Evolutionary conservation across 1,140 invertebrate species (phyloP).

Genomic region (Drosophila kepulauana): DNA sequence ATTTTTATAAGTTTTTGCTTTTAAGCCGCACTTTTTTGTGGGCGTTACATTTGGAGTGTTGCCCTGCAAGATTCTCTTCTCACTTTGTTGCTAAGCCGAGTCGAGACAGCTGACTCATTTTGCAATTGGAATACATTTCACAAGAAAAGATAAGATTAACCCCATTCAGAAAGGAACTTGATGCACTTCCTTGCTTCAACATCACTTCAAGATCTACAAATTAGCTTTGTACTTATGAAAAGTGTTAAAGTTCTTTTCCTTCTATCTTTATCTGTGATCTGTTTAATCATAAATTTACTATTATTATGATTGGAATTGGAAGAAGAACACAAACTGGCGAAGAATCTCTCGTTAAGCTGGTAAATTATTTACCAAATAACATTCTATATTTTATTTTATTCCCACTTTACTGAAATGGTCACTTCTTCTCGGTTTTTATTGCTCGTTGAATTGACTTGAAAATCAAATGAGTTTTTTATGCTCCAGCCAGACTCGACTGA

Average conservation of each 20-base stretch:
- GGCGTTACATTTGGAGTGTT: slow-evolving; percentile 47
- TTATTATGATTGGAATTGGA: slow-evolving; percentile 10
- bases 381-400: slow-evolving; percentile 17
- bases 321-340: neutral
- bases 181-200: neutral
- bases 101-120: slow-evolving; percentile 24
- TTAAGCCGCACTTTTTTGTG: slow-evolving; percentile 49
- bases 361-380: slow-evolving; percentile 30
- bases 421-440: slow-evolving; percentile 19
- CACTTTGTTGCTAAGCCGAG: slow-evolving; percentile 15
- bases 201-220: neutral
- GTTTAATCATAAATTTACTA: slow-evolving; percentile 21
- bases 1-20: slow-evolving; percentile 69
- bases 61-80: neutral
- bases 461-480: slow-evolving; percentile 20
- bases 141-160: neutral
- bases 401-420: slow-evolving; percentile 6
- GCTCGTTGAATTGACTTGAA: slow-evolving; percentile 12
- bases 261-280: slow-evolving; percentile 8
- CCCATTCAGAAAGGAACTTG: neutral
- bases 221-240: neutral
- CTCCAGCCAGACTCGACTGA: neutral
- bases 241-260: neutral
- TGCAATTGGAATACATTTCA: slow-evolving; percentile 17
- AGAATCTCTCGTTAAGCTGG: neutral